Evolutionary conservation across 2,797 vertebrate species (phyloP).

Genomic region (Furcifer pardalis): DNA sequence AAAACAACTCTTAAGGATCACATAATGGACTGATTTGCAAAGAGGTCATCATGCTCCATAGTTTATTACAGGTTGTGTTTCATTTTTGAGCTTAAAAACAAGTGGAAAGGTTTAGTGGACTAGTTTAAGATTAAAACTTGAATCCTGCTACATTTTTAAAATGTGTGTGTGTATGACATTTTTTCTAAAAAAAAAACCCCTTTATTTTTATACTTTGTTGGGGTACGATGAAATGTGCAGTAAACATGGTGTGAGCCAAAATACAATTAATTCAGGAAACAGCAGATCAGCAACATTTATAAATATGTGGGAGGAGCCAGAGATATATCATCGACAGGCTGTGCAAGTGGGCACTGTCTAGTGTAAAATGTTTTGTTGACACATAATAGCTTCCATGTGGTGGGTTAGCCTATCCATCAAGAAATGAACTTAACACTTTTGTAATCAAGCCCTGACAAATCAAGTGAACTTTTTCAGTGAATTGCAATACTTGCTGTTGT

Average conservation of each 20-base stretch:
- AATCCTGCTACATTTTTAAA: background rate
- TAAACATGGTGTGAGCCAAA: background rate
- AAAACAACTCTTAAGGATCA: conserved; percentile 9
- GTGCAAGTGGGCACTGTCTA: background rate
- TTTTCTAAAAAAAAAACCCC: background rate
- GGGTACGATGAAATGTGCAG: background rate
- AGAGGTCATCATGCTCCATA: conserved; percentile 1
- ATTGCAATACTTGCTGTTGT: background rate
- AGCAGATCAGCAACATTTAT: background rate
- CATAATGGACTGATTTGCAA: conserved; percentile 16
- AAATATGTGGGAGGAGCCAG: background rate
- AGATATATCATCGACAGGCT: background rate
- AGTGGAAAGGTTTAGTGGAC: conserved; percentile 25
- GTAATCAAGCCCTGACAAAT: background rate
- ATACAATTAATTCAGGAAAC: background rate
- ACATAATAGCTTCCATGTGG: background rate
- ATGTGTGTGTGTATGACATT: background rate
- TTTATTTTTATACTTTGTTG: background rate
- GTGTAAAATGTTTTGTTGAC: background rate
- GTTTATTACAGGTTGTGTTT: background rate
- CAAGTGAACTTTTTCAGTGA: background rate
- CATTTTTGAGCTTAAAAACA: background rate
- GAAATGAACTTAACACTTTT: background rate
- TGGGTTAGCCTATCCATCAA: background rate
- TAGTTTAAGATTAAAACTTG: background rate